Conservation (phyloP, 2,113 vertebrate genomes). For the rat (Rattus norvegicus) region GRCr8 NC_086022.1:8452001-8452500, state of each 20-base stretch:
- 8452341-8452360: constrained; percentile 96
- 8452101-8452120: too few relatives aligned
- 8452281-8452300: neutral
- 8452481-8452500: neutral
- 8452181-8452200: neutral
- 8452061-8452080: too few relatives aligned
- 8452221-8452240: accelerated
- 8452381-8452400: constrained; percentile 97
- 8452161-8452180: neutral
- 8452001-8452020: too few relatives aligned
- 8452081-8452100: too few relatives aligned
- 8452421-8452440: constrained; percentile 89
- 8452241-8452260: accelerated
- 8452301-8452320: constrained; percentile 99
- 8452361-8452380: constrained; percentile 97
- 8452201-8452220: neutral
- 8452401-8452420: constrained; percentile 99
- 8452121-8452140: neutral
- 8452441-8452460: constrained; percentile 71
- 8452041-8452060: too few relatives aligned
- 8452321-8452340: constrained; percentile 98
- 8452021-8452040: too few relatives aligned
- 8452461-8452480: constrained; percentile 13
- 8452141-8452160: neutral
- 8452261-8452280: accelerated